These are phyloP conservation scores for Brenthis daphne DNA, from an alignment of 2,888 invertebrate genomes.

Conservation along the genomic window DNA sequence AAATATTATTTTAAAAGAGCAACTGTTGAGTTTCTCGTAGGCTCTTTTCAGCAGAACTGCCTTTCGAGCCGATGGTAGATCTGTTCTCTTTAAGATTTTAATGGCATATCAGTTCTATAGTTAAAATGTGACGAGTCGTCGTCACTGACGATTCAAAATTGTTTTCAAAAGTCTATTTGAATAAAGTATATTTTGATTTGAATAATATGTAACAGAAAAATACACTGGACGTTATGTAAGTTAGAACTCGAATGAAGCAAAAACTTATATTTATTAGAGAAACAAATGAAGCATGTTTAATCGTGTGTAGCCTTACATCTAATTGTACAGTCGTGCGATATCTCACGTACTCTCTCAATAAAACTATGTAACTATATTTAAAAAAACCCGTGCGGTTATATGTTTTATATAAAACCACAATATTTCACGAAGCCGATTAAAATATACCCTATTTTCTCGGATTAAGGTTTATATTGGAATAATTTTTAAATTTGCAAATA, in stretches of 20 bases:
- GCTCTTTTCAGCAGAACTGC: no score
- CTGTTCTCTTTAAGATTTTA: no score
- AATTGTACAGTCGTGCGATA: constrained; percentile 30
- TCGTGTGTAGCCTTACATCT: constrained; percentile 11
- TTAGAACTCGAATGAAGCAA: background rate
- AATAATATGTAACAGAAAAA: no score
- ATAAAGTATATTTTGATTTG: no score
- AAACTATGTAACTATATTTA: constrained; percentile 3
- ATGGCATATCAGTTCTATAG: no score
- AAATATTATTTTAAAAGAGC: no score
- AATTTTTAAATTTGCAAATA: constrained; percentile 15
- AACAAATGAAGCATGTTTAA: constrained; percentile 9
- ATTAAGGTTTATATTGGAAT: constrained; percentile 13
- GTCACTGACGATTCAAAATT: background rate
- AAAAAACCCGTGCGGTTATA: constrained; percentile 24
- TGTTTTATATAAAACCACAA: constrained; percentile 4
- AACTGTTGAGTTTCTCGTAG: background rate
- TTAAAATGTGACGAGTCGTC: no score
- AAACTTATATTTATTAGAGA: background rate
- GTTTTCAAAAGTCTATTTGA: no score
- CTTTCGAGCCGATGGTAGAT: background rate
- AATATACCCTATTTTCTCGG: background rate
- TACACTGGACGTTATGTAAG: background rate
- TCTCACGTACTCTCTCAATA: constrained; percentile 33
- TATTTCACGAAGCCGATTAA: background rate